Base-by-base conservation (phyloP, 1,140 invertebrate genomes). In the Nymphalis io region DNA sequence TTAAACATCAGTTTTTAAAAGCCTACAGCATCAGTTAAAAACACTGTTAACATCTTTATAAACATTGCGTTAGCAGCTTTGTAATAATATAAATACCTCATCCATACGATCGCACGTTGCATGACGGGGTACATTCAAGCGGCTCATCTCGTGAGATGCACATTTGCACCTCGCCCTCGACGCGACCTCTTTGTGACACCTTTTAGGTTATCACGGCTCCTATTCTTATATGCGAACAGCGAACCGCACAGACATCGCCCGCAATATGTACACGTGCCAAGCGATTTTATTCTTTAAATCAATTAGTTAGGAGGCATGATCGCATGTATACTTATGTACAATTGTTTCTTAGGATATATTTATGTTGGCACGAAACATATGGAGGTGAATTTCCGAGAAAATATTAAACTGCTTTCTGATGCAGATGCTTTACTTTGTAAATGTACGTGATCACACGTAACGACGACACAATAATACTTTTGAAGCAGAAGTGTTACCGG, bases 131-230 rank as follows among this genome's bases (percentile, higher is more conserved):
- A 82, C 78, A 84, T 80, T 80, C 65, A 74, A 78, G 81, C 83
- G 77, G 80, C 80, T 87, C 84, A 87, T 87, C 83, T 83, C 80
- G 80, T 80, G 82, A 85, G 82, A 83, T 87, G 84, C 83, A 82
- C 83, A 81, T 85, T 85, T 85, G 80, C 81, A 84, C 82, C 77
- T 72, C 81, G 44, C 73, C 71, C 67, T 68, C 68, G 40, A 51
- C 63, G 65, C 70, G 75, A 82, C 79, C 79, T 78, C 79, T 80
- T 80, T 80, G 78, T 80, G 74, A 74, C 76, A 80, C 82, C 81
- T 83, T 81, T 84, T 80, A 83, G 78, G 74, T 82, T 81, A 83
- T 81, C 74, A 81, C 72, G 53, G 63, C 67, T 72, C 48, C 74
- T 72, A 69, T 77, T 73, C 74, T 76, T 70, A 68, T 71, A 75